phyloP scores from a whole-genome alignment of 2,888 invertebrate genomes.

The Oscheius myriophilus region DNA sequence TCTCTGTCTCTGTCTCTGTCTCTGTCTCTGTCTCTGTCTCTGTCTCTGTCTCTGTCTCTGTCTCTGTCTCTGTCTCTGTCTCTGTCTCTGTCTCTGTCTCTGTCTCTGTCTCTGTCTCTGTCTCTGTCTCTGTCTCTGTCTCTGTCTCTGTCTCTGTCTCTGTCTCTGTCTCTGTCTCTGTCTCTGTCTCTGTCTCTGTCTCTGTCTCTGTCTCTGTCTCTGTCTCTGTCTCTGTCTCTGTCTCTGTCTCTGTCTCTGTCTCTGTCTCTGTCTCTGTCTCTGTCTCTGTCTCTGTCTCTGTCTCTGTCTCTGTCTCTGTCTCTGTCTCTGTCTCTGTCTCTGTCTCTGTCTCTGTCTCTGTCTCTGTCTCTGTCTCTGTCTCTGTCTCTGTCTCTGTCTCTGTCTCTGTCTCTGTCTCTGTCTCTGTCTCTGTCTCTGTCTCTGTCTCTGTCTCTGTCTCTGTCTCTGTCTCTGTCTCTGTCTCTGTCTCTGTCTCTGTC shows the following conservation, averaged over 20 bases:
- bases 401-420: constrained; percentile 4
- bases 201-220: not conserved
- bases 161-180: not conserved
- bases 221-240: too few relatives aligned
- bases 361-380: not conserved
- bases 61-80: constrained; percentile 2
- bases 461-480: constrained; percentile 4
- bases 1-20: not conserved
- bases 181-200: not conserved
- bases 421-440: constrained; percentile 12
- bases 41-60: not conserved
- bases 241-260: not conserved
- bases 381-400: not conserved
- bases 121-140: constrained; percentile 1
- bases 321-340: constrained; percentile 22
- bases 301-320: constrained; percentile 9
- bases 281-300: constrained; percentile 22
- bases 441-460: constrained; percentile 1
- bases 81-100: constrained; percentile 12
- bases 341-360: not conserved
- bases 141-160: not conserved
- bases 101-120: constrained; percentile 3
- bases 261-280: constrained; percentile 7
- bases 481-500: not conserved
- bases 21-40: not conserved